Evolutionary conservation across 2,888 invertebrate species (phyloP), one percentile per base, ranked within the genome.

Genomic region (Melieria picta): DNA sequence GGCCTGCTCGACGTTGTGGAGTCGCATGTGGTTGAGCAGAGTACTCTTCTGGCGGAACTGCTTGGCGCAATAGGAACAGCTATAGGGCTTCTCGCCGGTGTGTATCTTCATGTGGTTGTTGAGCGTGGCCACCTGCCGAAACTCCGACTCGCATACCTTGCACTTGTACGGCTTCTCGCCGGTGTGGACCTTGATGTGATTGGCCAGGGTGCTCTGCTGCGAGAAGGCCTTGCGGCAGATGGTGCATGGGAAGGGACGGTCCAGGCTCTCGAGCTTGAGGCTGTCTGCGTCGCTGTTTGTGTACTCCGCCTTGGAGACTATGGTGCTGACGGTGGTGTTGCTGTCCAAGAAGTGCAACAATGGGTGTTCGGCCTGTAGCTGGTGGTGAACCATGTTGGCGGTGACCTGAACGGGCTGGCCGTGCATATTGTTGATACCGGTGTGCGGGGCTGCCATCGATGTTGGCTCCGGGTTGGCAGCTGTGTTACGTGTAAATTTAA

Each of bases 41-140:
- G 84, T 84, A 72, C 84, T 84, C 80, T 84, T 84, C 74, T 84
- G 84, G 71, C 84, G 81, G 77, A 84, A 84, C 79, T 84, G 84
- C 69, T 84, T 84, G 74, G 84, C 84, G 75, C 84, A 84, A 78
- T 82, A 84, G 84, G 84, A 84, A 83, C 84, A 84, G 80, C 79
- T 81, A 74, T 83, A 84, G 72, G 83, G 83, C 79, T 84, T 84
- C 76, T 84, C 83, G 66, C 83, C 83, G 72, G 83, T 84, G 71
- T 84, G 83, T 76, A 84, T 84, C 79, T 84, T 84, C 81, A 84
- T 82, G 77, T 84, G 83, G 69, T 84, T 84, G 74, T 84, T 84
- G 68, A 84, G 79, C 76, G 83, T 84, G 71, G 83, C 84, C 75
- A 84, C 79, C 75, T 84, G 83, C 73, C 83, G 83, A 76, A 84